Evolutionary conservation across 2,797 vertebrate species (phyloP).

Genomic region (Falco berigora): DNA sequence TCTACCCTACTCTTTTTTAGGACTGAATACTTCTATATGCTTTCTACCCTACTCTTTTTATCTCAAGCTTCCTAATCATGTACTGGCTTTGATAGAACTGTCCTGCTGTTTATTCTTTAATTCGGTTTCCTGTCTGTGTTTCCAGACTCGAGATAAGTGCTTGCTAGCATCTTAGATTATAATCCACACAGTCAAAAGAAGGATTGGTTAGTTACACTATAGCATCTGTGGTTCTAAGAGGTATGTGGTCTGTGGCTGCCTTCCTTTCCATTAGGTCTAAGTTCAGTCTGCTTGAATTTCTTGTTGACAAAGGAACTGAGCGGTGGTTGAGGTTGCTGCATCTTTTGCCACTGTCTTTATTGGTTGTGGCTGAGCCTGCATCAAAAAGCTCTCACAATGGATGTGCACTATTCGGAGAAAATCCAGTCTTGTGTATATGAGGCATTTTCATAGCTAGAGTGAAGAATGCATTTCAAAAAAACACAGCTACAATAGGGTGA

Average conservation of each 20-base stretch:
- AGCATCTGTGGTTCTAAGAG: neutral
- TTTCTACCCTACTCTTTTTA: neutral
- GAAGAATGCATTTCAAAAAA: conserved; percentile 34
- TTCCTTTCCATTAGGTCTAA: conserved; percentile 22
- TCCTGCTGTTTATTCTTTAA: neutral
- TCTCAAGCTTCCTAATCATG: neutral
- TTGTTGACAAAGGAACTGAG: conserved; percentile 27
- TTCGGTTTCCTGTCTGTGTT: neutral
- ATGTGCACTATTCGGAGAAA: conserved; percentile 21
- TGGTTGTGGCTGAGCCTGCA: conserved; percentile 30
- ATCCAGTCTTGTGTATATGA: neutral
- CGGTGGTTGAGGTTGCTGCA: conserved; percentile 23
- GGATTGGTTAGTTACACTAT: neutral
- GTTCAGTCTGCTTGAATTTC: conserved; percentile 33
- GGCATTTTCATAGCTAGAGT: conserved; percentile 22
- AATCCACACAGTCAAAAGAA: neutral
- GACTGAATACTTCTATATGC: neutral
- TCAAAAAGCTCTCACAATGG: conserved; percentile 13
- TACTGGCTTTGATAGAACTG: neutral
- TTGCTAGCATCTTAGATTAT: neutral
- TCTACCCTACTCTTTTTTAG: neutral
- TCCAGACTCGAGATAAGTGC: neutral
- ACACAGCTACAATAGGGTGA: neutral
- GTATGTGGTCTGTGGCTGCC: conserved; percentile 13
- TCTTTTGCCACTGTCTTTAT: conserved; percentile 15